These are phyloP conservation scores for Halichoerus grypus DNA, from an alignment of 2,113 vertebrate genomes.

Conservation along the genomic window DNA sequence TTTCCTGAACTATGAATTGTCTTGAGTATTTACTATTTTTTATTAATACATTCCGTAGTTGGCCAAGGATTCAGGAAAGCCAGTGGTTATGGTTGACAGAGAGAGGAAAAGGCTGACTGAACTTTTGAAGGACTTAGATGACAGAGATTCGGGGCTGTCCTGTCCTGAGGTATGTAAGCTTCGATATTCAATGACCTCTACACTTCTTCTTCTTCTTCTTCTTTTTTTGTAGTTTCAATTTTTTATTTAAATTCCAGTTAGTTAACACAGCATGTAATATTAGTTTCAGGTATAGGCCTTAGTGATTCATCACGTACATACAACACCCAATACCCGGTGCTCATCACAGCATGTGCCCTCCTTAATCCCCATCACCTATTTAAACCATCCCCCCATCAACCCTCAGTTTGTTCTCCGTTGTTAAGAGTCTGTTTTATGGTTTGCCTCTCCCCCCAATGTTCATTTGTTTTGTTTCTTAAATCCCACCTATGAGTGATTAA, in stretches of 20 bases:
- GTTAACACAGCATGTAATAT: neutral
- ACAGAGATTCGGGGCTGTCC: conserved; percentile 79
- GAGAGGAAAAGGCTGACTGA: conserved; percentile 92
- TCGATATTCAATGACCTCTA: neutral
- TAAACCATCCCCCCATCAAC: neutral
- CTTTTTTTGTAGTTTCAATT: neutral
- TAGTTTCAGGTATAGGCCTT: neutral
- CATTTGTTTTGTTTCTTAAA: neutral
- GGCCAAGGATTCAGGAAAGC: conserved; percentile 88
- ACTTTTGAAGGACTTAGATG: conserved; percentile 90
- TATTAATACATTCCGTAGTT: conserved; percentile 87
- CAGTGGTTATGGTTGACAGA: conserved; percentile 88
- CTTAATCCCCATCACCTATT: neutral
- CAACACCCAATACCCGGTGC: neutral
- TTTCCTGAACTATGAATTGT: neutral
- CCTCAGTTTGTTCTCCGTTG: neutral
- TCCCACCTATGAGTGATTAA: neutral
- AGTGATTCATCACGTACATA: neutral
- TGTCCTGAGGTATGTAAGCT: conserved; percentile 85
- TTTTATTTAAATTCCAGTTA: neutral
- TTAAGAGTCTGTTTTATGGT: neutral
- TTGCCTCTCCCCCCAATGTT: neutral
- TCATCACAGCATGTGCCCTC: neutral
- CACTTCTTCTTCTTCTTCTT: neutral
- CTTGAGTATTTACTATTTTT: conserved; percentile 43